A percentile compares a stretch with the other conserved stretches of the same genome.
Evolutionary conservation across 2,888 invertebrate genomes (phyloP).

Genomic region (Drosophila phalerata): DNA sequence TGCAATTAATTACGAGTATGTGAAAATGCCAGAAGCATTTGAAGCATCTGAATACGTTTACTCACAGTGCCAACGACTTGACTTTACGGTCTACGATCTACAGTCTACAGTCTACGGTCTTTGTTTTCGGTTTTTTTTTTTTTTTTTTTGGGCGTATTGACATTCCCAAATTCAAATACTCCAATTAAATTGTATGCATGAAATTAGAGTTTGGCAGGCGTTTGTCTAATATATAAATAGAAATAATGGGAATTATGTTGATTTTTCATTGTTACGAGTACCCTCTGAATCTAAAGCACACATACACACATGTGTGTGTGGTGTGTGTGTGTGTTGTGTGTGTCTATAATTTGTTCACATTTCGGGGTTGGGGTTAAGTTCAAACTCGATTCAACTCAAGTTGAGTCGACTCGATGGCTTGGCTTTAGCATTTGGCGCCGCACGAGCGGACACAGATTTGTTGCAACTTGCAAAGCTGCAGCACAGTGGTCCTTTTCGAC

Average conservation of each 20-base stretch:
- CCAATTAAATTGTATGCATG: conserved; percentile 17
- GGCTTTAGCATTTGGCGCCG: conserved; percentile 51
- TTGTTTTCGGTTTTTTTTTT: neutral
- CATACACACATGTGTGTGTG: conserved; percentile 1
- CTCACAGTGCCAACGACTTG: neutral
- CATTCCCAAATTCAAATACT: conserved; percentile 28
- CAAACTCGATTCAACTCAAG: conserved; percentile 23
- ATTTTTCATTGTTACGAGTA: conserved; percentile 20
- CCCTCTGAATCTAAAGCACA: neutral
- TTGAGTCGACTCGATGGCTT: conserved; percentile 15
- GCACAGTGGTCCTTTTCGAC: neutral
- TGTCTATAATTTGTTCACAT: conserved; percentile 16
- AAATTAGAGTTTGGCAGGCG: conserved; percentile 13
- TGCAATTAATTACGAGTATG: conserved; percentile 59
- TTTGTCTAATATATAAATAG: conserved; percentile 10
- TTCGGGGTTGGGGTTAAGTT: conserved; percentile 63
- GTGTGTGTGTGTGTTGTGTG: conserved; percentile 1
- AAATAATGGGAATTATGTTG: conserved; percentile 20
- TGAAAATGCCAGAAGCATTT: conserved; percentile 55
- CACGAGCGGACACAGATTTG: conserved; percentile 46
- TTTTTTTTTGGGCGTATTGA: conserved; percentile 5
- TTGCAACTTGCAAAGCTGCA: conserved; percentile 16
- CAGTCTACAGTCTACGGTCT: neutral
- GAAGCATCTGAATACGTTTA: conserved; percentile 28
- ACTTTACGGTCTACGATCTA: neutral